Evolutionary conservation across 2,797 vertebrate species (phyloP).

Genomic region (Mionectes olivaceus): DNA sequence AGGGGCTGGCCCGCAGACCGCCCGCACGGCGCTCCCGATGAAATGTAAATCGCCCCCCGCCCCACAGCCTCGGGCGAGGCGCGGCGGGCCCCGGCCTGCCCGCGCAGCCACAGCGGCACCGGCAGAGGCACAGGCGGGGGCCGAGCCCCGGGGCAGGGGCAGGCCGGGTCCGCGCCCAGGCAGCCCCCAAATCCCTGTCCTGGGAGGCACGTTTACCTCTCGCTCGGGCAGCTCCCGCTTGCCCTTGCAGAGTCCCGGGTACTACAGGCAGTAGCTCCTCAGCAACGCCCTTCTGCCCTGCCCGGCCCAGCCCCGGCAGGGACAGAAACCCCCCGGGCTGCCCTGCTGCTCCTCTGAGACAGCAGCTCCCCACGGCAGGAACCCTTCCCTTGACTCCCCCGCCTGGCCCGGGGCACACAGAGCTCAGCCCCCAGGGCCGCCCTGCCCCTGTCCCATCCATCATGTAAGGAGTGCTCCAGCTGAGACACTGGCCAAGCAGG

Average conservation of each 20-base stretch:
- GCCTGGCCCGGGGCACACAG: background rate
- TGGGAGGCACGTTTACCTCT: background rate
- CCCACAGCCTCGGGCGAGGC: background rate
- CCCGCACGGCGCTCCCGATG: background rate
- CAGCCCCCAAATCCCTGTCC: background rate
- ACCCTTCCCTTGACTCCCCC: background rate
- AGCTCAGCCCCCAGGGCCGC: background rate
- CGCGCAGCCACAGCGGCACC: background rate
- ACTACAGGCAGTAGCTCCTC: background rate
- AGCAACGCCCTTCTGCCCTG: background rate
- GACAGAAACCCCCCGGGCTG: background rate
- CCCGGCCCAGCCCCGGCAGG: background rate
- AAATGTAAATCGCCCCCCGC: background rate
- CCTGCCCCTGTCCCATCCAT: background rate
- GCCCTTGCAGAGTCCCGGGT: background rate
- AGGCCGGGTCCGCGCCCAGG: background rate
- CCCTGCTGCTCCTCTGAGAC: background rate
- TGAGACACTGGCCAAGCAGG: background rate
- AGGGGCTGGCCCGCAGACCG: background rate
- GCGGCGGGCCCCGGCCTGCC: slow-evolving; percentile 2
- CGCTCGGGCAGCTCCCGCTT: background rate
- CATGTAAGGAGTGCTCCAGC: rapidly evolving
- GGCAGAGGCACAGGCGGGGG: background rate
- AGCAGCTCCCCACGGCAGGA: background rate
- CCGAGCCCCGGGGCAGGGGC: background rate